Evolutionary conservation across 2,113 vertebrate genomes (phyloP), one percentile per base, ranked within the genome.

Genomic region (Canis aureus): DNA sequence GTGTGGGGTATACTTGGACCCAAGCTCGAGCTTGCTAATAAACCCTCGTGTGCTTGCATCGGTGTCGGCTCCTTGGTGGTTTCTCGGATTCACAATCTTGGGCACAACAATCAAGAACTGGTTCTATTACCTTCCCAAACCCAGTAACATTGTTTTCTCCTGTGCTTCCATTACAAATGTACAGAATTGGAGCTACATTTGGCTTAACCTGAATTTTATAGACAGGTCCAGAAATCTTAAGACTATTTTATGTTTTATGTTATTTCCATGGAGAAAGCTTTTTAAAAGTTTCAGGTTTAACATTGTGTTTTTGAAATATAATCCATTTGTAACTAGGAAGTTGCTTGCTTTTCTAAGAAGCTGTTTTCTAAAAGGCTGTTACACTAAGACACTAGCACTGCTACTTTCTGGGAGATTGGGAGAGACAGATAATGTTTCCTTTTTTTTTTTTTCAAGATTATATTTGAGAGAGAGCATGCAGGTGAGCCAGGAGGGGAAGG

Each of bases 301-400:
- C 32, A 60, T 62, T 95, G 79, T 94, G 78, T 60, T 93, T 96
- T 92, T 92, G 25, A 96, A 91, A 93, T 82, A 43, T 3, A 89
- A 22, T n/a, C 27, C 49, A 80, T 73, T 73, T 86, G 11, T 79
- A 83, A 67, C 59, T 83, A 35, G 57, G 13, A 91, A 96, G 95
- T 66, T 62, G 38, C 16, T 85, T 69, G 49, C 23, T 89, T 91
- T 96, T 92, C 60, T 73, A 96, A 89, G 71, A 97, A 74, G n/a
- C 27, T 95, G 5, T 96, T 94, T 82, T 76, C 60, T 59, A 76
- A 88, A 17, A 81, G 43, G 9, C 20, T 76, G 1, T 66, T 94
- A 22, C 20, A 94, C 67, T 62, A 92, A 79, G 49, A 66, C 64
- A 74, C 8, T 91, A 80, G 80, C 29, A 55, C 27, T 49, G 81